phyloP scores from a whole-genome alignment of 2,797 vertebrate species.

The Ara ararauna region DNA sequence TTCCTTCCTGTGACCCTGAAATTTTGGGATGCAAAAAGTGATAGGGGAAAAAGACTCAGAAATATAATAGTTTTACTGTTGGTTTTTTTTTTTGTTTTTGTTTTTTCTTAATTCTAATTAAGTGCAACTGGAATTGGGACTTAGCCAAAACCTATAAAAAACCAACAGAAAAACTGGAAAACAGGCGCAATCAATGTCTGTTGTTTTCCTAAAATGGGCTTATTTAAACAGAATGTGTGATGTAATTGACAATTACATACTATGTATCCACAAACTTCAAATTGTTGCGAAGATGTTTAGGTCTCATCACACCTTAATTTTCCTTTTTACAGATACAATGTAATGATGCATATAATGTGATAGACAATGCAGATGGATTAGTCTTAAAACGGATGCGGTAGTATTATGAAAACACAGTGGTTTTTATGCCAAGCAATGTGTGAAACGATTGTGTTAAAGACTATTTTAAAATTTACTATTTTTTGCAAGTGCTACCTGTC shows the following conservation, averaged over 20 bases:
- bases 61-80: neutral
- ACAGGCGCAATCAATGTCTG: neutral
- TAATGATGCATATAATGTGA: constrained; percentile 55
- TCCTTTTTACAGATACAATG: constrained; percentile 46
- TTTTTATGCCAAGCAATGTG: constrained; percentile 28
- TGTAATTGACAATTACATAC: constrained; percentile 18
- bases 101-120: neutral
- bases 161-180: neutral
- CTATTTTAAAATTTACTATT: constrained; percentile 17
- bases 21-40: neutral
- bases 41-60: neutral
- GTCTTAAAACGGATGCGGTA: constrained; percentile 35
- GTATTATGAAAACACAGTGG: neutral
- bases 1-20: neutral
- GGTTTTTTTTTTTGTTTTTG: neutral
- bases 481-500: constrained; percentile 14
- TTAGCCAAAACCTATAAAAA: neutral
- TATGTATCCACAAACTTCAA: constrained; percentile 33
- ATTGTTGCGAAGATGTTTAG: constrained; percentile 34
- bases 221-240: neutral
- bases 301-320: constrained; percentile 43
- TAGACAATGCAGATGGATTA: constrained; percentile 30
- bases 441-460: constrained; percentile 44
- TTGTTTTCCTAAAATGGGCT: neutral
- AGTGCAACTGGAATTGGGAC: neutral